Evolutionary conservation across 92 coral and sea anemone species (phyloP).

Genomic region (Epizoanthus rinbou): DNA sequence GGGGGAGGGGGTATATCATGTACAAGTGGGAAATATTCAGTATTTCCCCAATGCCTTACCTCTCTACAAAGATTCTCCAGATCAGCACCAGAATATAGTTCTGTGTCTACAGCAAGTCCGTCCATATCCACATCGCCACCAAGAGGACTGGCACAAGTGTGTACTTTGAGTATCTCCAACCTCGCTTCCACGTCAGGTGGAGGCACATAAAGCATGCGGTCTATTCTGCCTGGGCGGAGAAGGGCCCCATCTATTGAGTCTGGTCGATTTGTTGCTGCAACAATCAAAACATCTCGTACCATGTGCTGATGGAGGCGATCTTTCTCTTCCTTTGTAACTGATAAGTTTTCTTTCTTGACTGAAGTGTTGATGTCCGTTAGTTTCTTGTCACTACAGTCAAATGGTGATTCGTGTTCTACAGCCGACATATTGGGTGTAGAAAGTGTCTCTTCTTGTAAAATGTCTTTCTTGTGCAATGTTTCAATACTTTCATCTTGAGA

Average conservation of each 20-base stretch:
- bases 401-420: background rate
- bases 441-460: background rate
- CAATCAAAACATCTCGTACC: constrained; percentile 75
- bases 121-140: constrained; percentile 77
- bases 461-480: background rate
- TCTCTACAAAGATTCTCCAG: constrained; percentile 93
- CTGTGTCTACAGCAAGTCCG: constrained; percentile 74
- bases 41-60: constrained; percentile 54
- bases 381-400: background rate
- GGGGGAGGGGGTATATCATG: too few relatives aligned
- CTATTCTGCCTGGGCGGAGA: constrained; percentile 93
- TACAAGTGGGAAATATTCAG: background rate
- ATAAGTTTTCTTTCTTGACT: background rate
- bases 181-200: constrained; percentile 91
- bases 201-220: constrained; percentile 93
- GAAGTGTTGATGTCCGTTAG: background rate
- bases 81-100: constrained; percentile 94
- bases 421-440: background rate
- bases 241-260: constrained; percentile 92
- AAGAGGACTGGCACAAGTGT: constrained; percentile 75
- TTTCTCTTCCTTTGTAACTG: too few relatives aligned
- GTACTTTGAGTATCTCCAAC: constrained; percentile 86
- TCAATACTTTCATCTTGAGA: background rate
- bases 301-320: background rate
- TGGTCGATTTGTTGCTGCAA: constrained; percentile 97